Base-by-base conservation (phyloP, 2,113 vertebrate genomes). In the Cololabis saira region DNA sequence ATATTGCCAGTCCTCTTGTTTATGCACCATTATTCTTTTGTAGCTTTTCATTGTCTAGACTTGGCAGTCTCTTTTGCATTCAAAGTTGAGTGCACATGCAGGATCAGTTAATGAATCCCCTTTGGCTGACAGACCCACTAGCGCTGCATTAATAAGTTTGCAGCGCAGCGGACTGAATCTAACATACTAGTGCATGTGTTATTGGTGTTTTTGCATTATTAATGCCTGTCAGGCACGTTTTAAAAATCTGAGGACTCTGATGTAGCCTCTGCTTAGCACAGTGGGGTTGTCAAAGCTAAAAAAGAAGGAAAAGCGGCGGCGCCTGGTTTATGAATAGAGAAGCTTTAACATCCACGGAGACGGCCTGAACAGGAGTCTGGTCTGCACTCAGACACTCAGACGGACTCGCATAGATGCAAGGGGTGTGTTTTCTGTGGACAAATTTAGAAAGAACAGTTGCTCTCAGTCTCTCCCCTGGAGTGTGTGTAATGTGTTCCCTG, bases 371-470 rank as follows among this genome's bases (percentile, higher is more conserved):
- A 68, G 54, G 17, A 57, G 72, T 61, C 65, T 61, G 40, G 63
- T 88, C 52, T 81, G 48, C 66, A 12, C 12, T 42, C 33, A 37
- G 37, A 43, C 48, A 44, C 30, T n/a, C n/a, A 59, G 24, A 40
- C 61, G 58, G 24, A 41, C 64, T 61, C 40, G 4, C 62, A 49
- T 64, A 61, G 71, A 50, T 43, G 22, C 58, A 54, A 75, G 69
- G 56, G 61, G 49, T 81, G 66, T 81, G 69, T 75, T 75, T 60
- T 80, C 43, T 60, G 27, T 67, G 50, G 81, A 83, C 82, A 71
- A 55, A 87, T 90, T 87, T 91, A 87, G 87, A 89, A 86, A 67
- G 85, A 89, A 90, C 87, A 87, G 83, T 87, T 89, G 84, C 70
- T 69, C 77, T 67, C 62, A 50, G 67, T 78, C 54, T 50, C 67